A percentile compares a stretch with the other conserved stretches of the same genome.
phyloP scores from a whole-genome alignment of 2,888 invertebrate species.

The Papilio elwesi region DNA sequence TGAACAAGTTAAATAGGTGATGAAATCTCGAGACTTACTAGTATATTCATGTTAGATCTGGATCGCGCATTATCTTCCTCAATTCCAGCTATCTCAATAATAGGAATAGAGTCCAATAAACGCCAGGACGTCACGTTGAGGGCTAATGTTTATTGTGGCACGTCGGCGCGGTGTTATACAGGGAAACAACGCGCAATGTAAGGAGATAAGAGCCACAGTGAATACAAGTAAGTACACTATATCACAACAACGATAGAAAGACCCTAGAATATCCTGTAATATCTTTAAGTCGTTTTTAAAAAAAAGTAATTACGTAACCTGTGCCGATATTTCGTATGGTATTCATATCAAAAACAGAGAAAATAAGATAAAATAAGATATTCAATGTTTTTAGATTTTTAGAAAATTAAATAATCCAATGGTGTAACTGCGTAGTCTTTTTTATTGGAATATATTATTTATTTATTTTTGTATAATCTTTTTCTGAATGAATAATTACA shows the following conservation, averaged over 20 bases:
- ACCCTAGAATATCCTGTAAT: not conserved
- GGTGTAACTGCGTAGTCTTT: too few species aligned
- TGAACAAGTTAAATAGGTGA: not conserved
- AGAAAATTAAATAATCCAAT: too few species aligned
- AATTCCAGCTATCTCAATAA: constrained; percentile 34
- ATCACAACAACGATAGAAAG: constrained; percentile 8
- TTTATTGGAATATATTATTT: too few species aligned
- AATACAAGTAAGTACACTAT: constrained; percentile 12
- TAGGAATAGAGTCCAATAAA: constrained; percentile 35
- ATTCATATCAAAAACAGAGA: too few species aligned
- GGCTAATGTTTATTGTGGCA: constrained; percentile 40
- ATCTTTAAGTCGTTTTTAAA: not conserved
- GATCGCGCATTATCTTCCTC: constrained; percentile 5
- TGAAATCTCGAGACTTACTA: not conserved
- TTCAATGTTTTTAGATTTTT: too few species aligned
- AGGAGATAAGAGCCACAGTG: constrained; percentile 29
- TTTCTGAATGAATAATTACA: too few species aligned
- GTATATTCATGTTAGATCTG: not conserved
- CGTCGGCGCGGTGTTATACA: constrained; percentile 23
- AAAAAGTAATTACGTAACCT: not conserved
- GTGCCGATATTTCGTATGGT: not conserved
- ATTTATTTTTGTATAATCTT: too few species aligned
- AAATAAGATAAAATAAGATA: too few species aligned
- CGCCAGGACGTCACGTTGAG: constrained; percentile 37
- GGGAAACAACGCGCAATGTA: constrained; percentile 33